Evolutionary conservation across 1,140 invertebrate genomes (phyloP), one percentile per base, ranked within the genome.

Genomic region (Galleria mellonella): DNA sequence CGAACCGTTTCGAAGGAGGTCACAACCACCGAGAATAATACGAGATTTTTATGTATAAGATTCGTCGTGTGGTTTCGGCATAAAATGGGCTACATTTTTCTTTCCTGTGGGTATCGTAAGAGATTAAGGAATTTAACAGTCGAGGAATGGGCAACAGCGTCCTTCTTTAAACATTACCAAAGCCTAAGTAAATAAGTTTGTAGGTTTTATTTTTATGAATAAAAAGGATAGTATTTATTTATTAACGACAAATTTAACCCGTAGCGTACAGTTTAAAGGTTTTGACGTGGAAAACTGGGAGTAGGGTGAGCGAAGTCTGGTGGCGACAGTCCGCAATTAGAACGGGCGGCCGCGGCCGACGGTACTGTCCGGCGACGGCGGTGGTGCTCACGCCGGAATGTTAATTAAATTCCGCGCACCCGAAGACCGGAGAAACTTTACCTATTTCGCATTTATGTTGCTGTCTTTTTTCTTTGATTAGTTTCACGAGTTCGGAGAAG

Each of bases 321-420:
- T 1, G 35, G 42, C 74, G 73, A 74, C 73, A 73, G 65, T 13
- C 46, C 48, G 56, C 64, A 68, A 76, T 76, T 76, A 68, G 48
- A 41, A 13, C 35, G 35, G 14, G 9, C 39, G 36, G 50, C 42
- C 32, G 32, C 38, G 23, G 32, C 29, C 33, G 42, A 35, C 60
- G 57, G 57, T 9, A 32, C 32, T 13, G 45, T 9, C 39, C 40
- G 47, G 45, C 32, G 39, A 37, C 30, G 32, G 33, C 35, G 42
- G 37, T 10, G 42, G 37, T 10, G 38, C 33, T 13, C 23, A 28
- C 13, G 45, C 46, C 42, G 56, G 62, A 67, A 68, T 66, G 61
- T 76, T 74, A 79, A 74, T 76, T 73, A 72, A 74, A 73, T 76
- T 70, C 62, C 53, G 39, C 49, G 37, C 17, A 3, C 33, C 46